A percentile compares a stretch with the other conserved stretches of the same genome.
phyloP scores from a whole-genome alignment of 2,797 vertebrate genomes.

The Sebastolobus altivelis region DNA sequence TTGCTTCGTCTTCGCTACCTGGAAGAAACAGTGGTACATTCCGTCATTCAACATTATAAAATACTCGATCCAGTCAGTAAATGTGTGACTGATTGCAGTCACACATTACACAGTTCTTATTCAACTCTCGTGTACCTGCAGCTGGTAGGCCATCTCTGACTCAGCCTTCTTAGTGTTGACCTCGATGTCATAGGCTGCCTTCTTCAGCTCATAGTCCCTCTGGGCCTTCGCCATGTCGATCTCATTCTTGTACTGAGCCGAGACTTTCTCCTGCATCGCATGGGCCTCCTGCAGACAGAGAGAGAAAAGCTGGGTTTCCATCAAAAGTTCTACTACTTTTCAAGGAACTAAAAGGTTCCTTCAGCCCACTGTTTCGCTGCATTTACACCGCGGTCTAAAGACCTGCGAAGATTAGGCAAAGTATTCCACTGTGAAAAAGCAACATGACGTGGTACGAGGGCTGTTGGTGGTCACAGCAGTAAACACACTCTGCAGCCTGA shows the following conservation, averaged over 20 bases:
- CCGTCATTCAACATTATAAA: background rate
- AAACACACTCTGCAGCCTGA: no score
- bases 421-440: no score
- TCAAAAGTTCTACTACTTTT: no score
- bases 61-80: background rate
- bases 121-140: conserved; percentile 85
- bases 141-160: conserved; percentile 93
- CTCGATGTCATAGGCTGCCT: conserved; percentile 90
- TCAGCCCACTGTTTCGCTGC: no score
- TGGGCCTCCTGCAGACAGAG: conserved; percentile 87
- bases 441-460: no score
- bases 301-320: background rate
- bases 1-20: conserved; percentile 95
- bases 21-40: background rate
- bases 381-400: no score
- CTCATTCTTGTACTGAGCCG: conserved; percentile 92
- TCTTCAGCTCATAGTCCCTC: conserved; percentile 93
- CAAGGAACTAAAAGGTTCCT: no score
- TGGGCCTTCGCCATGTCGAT: conserved; percentile 95
- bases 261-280: conserved; percentile 91
- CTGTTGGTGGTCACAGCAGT: no score
- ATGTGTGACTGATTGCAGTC: background rate
- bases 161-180: conserved; percentile 92
- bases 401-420: no score
- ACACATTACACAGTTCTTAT: background rate